These are phyloP conservation scores for Parasteatoda tepidariorum DNA, from an alignment of 1,140 invertebrate genomes.

Conservation along the genomic window DNA sequence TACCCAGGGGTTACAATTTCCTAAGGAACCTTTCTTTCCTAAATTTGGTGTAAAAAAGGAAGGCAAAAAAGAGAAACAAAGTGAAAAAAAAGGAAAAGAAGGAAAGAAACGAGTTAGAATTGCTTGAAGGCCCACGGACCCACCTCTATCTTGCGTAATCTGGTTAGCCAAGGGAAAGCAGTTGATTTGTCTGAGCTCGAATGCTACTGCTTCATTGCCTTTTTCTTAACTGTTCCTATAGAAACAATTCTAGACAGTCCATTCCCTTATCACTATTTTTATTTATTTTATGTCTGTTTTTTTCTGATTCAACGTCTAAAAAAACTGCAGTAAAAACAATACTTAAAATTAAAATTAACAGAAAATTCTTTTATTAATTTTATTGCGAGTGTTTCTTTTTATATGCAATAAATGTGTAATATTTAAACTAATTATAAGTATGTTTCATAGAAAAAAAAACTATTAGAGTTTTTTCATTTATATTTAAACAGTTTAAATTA, in stretches of 20 bases:
- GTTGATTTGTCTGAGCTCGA: slow-evolving; percentile 48
- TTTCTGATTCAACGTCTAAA: too few species aligned
- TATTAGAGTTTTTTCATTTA: too few species aligned
- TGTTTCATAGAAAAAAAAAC: too few species aligned
- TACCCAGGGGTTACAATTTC: slow-evolving; percentile 34
- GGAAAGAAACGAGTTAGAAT: slow-evolving; percentile 47
- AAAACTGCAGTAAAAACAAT: too few species aligned
- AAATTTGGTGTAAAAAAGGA: slow-evolving; percentile 35
- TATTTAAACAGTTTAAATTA: too few species aligned
- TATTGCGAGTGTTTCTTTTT: too few species aligned
- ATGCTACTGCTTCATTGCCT: slow-evolving; percentile 39
- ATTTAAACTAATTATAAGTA: too few species aligned
- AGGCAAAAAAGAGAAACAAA: background rate
- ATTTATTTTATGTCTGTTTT: too few species aligned
- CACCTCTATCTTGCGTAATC: slow-evolving; percentile 35
- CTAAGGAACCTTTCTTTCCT: slow-evolving; percentile 16
- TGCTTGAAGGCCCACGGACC: slow-evolving; percentile 15
- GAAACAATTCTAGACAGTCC: slow-evolving; percentile 39
- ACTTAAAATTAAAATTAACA: too few species aligned
- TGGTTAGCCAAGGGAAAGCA: slow-evolving; percentile 54
- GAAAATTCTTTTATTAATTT: too few species aligned
- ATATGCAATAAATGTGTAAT: too few species aligned
- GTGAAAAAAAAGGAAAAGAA: slow-evolving; percentile 27
- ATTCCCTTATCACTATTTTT: slow-evolving; percentile 28
- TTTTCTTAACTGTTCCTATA: slow-evolving; percentile 51